These are phyloP conservation scores for Spodoptera frugiperda DNA, from an alignment of 1,140 invertebrate genomes.

Conservation along the genomic window DNA sequence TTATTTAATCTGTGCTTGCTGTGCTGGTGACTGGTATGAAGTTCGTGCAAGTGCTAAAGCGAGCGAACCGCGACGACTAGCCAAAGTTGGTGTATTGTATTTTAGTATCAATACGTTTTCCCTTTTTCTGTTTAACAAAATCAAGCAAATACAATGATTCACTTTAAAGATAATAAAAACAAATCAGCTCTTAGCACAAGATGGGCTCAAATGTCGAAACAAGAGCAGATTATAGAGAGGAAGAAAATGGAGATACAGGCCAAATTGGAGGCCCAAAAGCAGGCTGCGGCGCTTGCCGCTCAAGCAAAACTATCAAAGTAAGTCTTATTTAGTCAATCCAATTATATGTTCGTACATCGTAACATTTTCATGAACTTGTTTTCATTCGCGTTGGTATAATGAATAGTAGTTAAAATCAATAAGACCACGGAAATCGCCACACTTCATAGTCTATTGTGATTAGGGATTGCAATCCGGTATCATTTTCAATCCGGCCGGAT, in stretches of 20 bases:
- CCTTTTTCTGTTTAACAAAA: background rate
- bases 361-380: conserved; percentile 18
- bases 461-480: no score
- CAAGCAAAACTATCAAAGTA: conserved; percentile 80
- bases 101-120: conserved; percentile 1
- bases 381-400: background rate
- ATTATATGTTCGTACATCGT: conserved; percentile 3
- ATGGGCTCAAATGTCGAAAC: conserved; percentile 92
- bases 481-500: no score
- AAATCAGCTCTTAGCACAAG: conserved; percentile 83
- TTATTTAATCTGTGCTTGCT: no score
- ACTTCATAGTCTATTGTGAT: no score
- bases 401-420: no score
- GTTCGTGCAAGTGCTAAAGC: background rate
- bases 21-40: background rate
- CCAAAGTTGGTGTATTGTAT: background rate
- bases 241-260: conserved; percentile 88
- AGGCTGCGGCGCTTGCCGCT: conserved; percentile 79
- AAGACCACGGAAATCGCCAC: no score
- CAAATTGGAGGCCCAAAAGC: conserved; percentile 81
- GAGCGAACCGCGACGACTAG: background rate
- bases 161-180: conserved; percentile 80
- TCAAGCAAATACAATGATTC: conserved; percentile 64
- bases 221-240: conserved; percentile 92
- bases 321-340: conserved; percentile 28